Conservation (phyloP, 2,888 invertebrate genomes). For the Hypolimnas misippus region DNA sequence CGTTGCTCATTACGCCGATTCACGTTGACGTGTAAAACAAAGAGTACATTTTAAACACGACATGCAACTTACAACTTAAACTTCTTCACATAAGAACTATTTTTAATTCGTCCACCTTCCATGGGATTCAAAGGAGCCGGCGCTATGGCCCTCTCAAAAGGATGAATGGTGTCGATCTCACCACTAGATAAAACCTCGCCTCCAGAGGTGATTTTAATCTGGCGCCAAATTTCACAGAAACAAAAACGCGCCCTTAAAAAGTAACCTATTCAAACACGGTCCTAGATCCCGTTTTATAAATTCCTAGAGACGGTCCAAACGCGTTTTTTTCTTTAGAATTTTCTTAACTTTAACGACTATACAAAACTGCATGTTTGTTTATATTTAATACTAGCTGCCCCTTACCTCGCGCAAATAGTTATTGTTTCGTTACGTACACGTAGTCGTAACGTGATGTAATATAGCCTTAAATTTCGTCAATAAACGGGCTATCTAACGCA, state of each 20-base stretch:
- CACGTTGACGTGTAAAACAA: conserved; percentile 65
- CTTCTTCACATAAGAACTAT: conserved; percentile 12
- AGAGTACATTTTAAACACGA: conserved; percentile 45
- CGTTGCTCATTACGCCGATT: conserved; percentile 59
- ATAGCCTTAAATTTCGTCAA: too few species aligned
- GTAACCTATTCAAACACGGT: conserved; percentile 51
- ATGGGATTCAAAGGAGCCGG: conserved; percentile 60
- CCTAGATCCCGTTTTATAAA: conserved; percentile 31
- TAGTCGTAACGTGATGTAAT: too few species aligned
- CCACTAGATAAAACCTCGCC: conserved; percentile 62
- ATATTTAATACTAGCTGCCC: conserved; percentile 32
- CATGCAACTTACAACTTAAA: conserved; percentile 15
- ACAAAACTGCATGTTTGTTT: conserved; percentile 14
- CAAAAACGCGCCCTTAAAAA: conserved; percentile 51
- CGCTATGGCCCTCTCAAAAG: conserved; percentile 50
- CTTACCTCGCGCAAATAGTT: too few species aligned
- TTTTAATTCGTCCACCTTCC: background rate
- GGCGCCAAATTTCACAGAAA: conserved; percentile 81
- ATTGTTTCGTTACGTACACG: too few species aligned
- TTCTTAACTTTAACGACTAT: background rate
- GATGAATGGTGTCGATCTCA: conserved; percentile 70
- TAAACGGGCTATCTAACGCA: too few species aligned
- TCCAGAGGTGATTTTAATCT: conserved; percentile 64
- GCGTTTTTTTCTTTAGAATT: conserved; percentile 4
- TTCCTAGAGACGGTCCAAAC: conserved; percentile 28